Conservation (phyloP, 2,888 invertebrate species). For the Tetropium fuscum region DNA sequence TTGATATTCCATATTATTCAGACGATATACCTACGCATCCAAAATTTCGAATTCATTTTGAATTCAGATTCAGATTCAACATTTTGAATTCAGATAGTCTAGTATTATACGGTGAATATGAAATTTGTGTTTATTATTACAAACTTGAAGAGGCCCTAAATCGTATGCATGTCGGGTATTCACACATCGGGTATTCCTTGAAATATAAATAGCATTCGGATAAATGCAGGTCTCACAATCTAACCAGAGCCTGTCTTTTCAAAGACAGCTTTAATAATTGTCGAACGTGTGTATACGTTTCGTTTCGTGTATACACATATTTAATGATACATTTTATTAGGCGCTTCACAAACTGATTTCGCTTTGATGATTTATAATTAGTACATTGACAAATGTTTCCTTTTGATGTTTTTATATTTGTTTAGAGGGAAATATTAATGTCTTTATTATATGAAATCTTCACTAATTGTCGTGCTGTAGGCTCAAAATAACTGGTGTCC, state of each 20-base stretch:
- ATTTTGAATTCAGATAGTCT: too few relatives aligned
- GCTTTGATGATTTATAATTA: slow-evolving; percentile 47
- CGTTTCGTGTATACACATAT: slow-evolving; percentile 26
- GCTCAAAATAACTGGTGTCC: too few relatives aligned
- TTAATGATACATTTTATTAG: slow-evolving; percentile 45
- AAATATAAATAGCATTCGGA: background rate
- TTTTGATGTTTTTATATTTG: slow-evolving; percentile 43
- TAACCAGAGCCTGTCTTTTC: slow-evolving; percentile 1
- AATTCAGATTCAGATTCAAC: too few relatives aligned
- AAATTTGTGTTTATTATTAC: too few relatives aligned
- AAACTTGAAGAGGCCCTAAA: too few relatives aligned
- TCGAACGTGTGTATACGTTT: slow-evolving; percentile 22
- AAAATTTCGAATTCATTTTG: too few relatives aligned
- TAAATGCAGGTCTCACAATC: background rate
- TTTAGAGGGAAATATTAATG: slow-evolving; percentile 23
- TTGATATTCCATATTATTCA: too few relatives aligned
- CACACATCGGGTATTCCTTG: too few relatives aligned
- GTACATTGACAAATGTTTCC: slow-evolving; percentile 43
- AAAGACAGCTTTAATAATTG: slow-evolving; percentile 9
- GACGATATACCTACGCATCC: too few relatives aligned
- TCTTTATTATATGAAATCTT: slow-evolving; percentile 22
- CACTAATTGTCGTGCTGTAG: slow-evolving; percentile 19
- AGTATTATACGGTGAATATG: too few relatives aligned
- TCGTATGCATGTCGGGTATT: too few relatives aligned
- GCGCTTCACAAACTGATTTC: slow-evolving; percentile 19